phyloP scores from a whole-genome alignment of 2,797 vertebrate genomes.

The Gastrophryne carolinensis region DNA sequence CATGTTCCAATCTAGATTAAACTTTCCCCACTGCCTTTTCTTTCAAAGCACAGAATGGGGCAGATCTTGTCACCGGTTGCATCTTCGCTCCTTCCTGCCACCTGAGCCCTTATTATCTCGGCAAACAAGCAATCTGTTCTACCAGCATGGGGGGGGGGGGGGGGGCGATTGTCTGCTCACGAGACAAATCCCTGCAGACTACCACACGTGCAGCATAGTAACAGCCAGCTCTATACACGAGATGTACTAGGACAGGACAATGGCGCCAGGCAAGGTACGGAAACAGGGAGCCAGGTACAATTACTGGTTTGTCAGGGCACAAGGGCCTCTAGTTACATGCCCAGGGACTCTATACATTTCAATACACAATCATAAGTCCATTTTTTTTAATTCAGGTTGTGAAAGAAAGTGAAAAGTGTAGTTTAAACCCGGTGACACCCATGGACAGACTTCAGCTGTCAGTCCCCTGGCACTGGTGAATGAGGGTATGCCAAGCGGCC shows the following conservation, averaged over 20 bases:
- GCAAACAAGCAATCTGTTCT: slow-evolving; percentile 44
- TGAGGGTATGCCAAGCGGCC: too few relatives aligned
- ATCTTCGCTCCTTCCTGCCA: slow-evolving; percentile 17
- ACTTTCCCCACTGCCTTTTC: not conserved
- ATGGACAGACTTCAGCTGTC: too few relatives aligned
- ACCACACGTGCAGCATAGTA: slow-evolving; percentile 2
- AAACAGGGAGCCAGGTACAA: not conserved
- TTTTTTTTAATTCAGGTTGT: too few relatives aligned
- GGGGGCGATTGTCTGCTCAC: slow-evolving; percentile 27
- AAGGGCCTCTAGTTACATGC: not conserved
- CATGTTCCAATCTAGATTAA: not conserved
- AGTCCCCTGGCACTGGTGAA: too few relatives aligned
- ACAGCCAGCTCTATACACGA: not conserved
- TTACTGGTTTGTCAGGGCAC: not conserved
- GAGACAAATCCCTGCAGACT: slow-evolving; percentile 37
- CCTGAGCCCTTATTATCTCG: slow-evolving; percentile 51
- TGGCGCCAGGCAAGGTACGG: not conserved
- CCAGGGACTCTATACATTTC: too few relatives aligned
- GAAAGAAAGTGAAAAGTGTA: too few relatives aligned
- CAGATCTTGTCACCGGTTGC: not conserved
- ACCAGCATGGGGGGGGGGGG: slow-evolving; percentile 28
- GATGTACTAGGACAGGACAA: not conserved
- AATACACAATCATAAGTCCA: too few relatives aligned
- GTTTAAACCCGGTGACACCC: too few relatives aligned
- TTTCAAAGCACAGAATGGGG: not conserved